Conservation (phyloP, 1,140 invertebrate species). For the Philotrypesis tridentata region DNA sequence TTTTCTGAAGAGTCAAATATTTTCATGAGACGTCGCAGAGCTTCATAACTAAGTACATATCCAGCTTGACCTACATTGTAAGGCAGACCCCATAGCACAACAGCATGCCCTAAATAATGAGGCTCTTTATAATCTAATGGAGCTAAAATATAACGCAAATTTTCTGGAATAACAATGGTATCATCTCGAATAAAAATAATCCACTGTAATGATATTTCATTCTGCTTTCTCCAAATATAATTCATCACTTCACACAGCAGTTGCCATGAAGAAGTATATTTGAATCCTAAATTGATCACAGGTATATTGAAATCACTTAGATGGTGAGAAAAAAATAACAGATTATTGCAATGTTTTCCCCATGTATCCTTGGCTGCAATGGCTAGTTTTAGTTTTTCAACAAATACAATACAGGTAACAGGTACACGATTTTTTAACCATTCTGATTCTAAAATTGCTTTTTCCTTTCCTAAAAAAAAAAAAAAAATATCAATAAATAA, state of each 20-base stretch:
- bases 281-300: slow-evolving; percentile 61
- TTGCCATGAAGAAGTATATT: slow-evolving; percentile 71
- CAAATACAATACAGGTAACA: slow-evolving; percentile 67
- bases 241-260: slow-evolving; percentile 69
- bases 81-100: slow-evolving; percentile 70
- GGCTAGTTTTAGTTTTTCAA: slow-evolving; percentile 64
- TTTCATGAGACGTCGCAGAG: slow-evolving; percentile 62
- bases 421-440: slow-evolving; percentile 64
- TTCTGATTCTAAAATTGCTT: slow-evolving; percentile 59
- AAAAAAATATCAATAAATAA: neutral
- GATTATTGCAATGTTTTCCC: slow-evolving; percentile 66
- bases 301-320: slow-evolving; percentile 52
- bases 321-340: slow-evolving; percentile 65
- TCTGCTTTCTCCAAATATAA: slow-evolving; percentile 60
- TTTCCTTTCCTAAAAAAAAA: slow-evolving; percentile 33
- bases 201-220: slow-evolving; percentile 64
- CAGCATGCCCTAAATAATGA: slow-evolving; percentile 74
- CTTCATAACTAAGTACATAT: slow-evolving; percentile 72
- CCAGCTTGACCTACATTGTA: slow-evolving; percentile 75
- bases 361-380: slow-evolving; percentile 65
- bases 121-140: slow-evolving; percentile 63
- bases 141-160: slow-evolving; percentile 71
- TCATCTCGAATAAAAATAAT: slow-evolving; percentile 72
- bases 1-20: slow-evolving; percentile 68
- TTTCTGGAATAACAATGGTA: slow-evolving; percentile 73